Evolutionary conservation across 2,113 vertebrate genomes (phyloP).

Genomic region (Epinephelus fuscoguttatus): DNA sequence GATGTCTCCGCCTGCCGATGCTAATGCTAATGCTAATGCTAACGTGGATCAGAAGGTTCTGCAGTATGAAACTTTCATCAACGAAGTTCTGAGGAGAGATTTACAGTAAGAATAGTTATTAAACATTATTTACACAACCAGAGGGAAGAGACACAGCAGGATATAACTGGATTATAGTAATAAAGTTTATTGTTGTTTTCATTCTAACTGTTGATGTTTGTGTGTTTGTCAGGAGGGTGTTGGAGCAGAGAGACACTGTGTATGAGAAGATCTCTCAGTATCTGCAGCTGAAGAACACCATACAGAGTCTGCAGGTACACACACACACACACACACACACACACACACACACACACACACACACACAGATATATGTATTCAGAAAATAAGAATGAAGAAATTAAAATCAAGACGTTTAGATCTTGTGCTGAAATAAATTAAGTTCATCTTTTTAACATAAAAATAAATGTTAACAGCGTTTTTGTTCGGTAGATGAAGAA

Average conservation of each 20-base stretch:
- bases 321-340: conserved; percentile 5
- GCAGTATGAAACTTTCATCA: conserved; percentile 90
- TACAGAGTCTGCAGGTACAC: conserved; percentile 88
- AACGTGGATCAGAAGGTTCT: conserved; percentile 84
- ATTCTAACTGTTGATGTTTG: no score
- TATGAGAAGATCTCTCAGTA: conserved; percentile 92
- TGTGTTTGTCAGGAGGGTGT: conserved; percentile 83
- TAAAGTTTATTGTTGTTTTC: no score
- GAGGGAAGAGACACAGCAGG: no score
- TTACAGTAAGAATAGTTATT: conserved; percentile 84
- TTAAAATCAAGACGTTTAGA: no score
- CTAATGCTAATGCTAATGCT: conserved; percentile 25
- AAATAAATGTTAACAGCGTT: no score
- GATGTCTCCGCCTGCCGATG: conserved; percentile 39
- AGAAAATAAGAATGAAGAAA: no score
- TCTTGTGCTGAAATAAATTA: no score
- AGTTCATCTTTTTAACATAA: no score
- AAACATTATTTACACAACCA: no score
- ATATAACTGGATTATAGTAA: no score
- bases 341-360: conserved; percentile 14
- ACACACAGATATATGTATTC: not conserved
- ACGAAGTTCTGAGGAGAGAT: conserved; percentile 88
- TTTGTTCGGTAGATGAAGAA: no score
- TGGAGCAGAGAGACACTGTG: conserved; percentile 90
- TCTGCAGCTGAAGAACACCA: conserved; percentile 90